phyloP scores from a whole-genome alignment of 2,888 invertebrate genomes.

The Altica lythri region DNA sequence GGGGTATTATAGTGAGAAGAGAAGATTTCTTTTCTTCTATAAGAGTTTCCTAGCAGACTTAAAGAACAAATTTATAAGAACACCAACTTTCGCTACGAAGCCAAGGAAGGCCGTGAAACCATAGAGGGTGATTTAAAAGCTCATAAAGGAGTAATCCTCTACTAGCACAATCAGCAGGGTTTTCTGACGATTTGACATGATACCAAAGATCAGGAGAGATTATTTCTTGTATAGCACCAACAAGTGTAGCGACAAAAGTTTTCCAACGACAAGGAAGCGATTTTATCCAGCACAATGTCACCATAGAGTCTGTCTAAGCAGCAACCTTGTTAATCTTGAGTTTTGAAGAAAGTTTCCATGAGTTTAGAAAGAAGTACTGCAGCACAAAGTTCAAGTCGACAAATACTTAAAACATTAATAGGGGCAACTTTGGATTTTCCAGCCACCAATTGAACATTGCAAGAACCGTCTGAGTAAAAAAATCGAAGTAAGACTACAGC shows the following conservation, averaged over 20 bases:
- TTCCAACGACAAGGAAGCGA: constrained; percentile 12
- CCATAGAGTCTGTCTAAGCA: constrained; percentile 16
- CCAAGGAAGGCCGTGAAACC: constrained; percentile 1
- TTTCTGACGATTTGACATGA: constrained; percentile 19
- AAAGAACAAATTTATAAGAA: not conserved
- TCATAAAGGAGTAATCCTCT: constrained; percentile 2
- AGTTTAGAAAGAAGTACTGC: constrained; percentile 7
- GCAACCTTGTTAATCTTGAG: not conserved
- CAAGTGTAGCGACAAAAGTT: constrained; percentile 18
- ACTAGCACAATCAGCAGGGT: constrained; percentile 21
- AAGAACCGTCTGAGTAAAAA: not conserved
- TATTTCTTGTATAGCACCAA: constrained; percentile 12
- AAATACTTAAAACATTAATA: constrained; percentile 3
- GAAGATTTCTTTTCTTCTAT: not conserved
- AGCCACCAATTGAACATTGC: not conserved
- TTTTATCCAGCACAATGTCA: constrained; percentile 18
- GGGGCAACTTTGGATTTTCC: constrained; percentile 15
- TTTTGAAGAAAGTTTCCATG: not conserved
- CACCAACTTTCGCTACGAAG: not conserved
- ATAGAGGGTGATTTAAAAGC: not conserved
- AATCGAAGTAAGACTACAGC: constrained; percentile 9
- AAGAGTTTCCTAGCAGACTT: too few species aligned
- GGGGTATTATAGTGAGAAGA: not conserved
- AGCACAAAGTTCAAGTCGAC: too few species aligned
- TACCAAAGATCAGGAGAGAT: constrained; percentile 11